phyloP scores from a whole-genome alignment of 2,113 vertebrate species.

The Hiodon tergisus region DNA sequence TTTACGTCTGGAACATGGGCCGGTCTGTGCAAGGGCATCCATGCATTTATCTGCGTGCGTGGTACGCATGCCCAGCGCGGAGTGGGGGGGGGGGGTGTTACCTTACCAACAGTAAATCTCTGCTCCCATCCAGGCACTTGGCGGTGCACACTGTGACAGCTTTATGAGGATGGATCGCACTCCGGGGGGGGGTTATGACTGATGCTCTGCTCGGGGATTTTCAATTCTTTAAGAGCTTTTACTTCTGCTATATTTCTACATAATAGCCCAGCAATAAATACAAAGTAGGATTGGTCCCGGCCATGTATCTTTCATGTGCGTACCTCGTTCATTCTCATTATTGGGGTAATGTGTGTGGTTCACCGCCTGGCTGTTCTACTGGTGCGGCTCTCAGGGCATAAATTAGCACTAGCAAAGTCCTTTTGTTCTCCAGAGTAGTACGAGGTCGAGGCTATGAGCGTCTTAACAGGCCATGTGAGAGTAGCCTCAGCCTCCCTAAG shows the following conservation, averaged over 20 bases:
- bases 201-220: conserved; percentile 46
- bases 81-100: background rate
- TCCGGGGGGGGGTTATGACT: conserved; percentile 49
- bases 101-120: conserved; percentile 52
- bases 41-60: too few relatives aligned
- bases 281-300: conserved; percentile 44
- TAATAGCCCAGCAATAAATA: conserved; percentile 61
- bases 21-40: too few relatives aligned
- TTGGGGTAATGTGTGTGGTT: conserved; percentile 40
- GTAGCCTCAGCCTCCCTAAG: conserved; percentile 46
- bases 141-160: conserved; percentile 50
- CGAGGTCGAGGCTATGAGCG: conserved; percentile 20
- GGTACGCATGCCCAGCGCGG: too few relatives aligned
- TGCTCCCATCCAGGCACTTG: conserved; percentile 53
- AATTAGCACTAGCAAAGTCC: conserved; percentile 26
- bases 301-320: conserved; percentile 44
- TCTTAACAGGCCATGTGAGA: conserved; percentile 49
- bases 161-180: conserved; percentile 58
- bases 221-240: conserved; percentile 53
- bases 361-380: conserved; percentile 24
- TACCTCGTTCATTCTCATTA: conserved; percentile 56
- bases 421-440: conserved; percentile 19
- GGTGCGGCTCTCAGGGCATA: conserved; percentile 25
- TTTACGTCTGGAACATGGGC: too few relatives aligned
- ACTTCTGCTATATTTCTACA: conserved; percentile 65